These are phyloP conservation scores for Polyergus mexicanus DNA, from an alignment of 1,140 invertebrate species.

Conservation along the genomic window DNA sequence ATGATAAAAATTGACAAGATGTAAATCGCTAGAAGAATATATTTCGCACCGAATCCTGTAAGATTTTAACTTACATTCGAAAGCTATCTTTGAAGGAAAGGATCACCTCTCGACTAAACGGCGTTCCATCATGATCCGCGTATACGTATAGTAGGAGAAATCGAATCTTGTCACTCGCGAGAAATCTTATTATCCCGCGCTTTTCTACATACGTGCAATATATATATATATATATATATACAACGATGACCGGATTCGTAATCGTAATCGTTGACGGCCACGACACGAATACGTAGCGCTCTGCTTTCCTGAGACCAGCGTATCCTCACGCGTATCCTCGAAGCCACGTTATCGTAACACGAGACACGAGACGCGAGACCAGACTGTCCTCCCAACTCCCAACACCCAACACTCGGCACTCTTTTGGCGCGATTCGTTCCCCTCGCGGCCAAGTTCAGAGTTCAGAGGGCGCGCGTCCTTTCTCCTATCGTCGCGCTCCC, in stretches of 20 bases:
- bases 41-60: too few relatives aligned
- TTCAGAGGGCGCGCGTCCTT: too few relatives aligned
- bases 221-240: too few relatives aligned
- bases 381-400: background rate
- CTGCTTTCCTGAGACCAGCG: background rate
- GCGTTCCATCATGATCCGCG: background rate
- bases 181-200: background rate
- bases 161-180: background rate
- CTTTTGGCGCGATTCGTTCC: background rate
- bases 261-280: background rate
- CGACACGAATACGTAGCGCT: background rate
- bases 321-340: background rate
- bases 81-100: background rate
- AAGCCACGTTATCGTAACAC: background rate
- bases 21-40: too few relatives aligned
- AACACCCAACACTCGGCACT: background rate
- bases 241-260: background rate
- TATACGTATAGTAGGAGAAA: background rate
- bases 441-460: background rate
- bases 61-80: too few relatives aligned
- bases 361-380: background rate
- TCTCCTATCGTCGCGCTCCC: too few relatives aligned
- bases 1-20: too few relatives aligned
- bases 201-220: background rate
- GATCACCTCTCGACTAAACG: conserved; percentile 23